These are phyloP conservation scores for Danio kyathit DNA, from an alignment of 2,797 vertebrate genomes.

Conservation along the genomic window DNA sequence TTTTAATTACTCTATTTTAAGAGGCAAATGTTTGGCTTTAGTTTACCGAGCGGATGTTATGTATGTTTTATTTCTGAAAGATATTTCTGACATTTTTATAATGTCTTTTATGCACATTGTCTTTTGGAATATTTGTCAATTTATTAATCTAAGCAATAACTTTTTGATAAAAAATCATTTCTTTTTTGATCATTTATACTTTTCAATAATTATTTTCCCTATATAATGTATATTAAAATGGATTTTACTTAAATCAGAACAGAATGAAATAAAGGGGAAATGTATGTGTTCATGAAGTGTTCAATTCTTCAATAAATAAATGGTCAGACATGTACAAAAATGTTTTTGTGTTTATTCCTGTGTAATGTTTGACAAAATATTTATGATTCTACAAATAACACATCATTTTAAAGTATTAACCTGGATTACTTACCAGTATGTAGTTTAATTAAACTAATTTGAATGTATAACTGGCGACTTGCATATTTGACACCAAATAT, in stretches of 20 bases:
- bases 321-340: not conserved
- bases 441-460: too few relatives aligned
- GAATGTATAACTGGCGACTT: too few relatives aligned
- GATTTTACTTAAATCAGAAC: not conserved
- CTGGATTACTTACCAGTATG: too few relatives aligned
- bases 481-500: too few relatives aligned
- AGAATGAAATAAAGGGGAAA: not conserved
- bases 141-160: not conserved
- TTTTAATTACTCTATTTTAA: slow-evolving; percentile 17
- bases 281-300: not conserved
- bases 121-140: not conserved
- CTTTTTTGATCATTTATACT: not conserved
- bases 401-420: too few relatives aligned
- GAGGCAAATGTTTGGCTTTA: not conserved
- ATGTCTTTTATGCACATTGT: not conserved
- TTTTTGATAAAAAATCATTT: too few relatives aligned
- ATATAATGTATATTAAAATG: not conserved
- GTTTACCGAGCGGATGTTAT: not conserved
- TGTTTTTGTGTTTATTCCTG: not conserved
- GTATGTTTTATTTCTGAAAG: not conserved
- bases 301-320: not conserved
- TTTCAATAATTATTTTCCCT: not conserved
- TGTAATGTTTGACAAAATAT: not conserved
- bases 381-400: too few relatives aligned
- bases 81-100: not conserved